Conservation (phyloP, 2,888 invertebrate genomes). For the Diloba caeruleocephala region DNA sequence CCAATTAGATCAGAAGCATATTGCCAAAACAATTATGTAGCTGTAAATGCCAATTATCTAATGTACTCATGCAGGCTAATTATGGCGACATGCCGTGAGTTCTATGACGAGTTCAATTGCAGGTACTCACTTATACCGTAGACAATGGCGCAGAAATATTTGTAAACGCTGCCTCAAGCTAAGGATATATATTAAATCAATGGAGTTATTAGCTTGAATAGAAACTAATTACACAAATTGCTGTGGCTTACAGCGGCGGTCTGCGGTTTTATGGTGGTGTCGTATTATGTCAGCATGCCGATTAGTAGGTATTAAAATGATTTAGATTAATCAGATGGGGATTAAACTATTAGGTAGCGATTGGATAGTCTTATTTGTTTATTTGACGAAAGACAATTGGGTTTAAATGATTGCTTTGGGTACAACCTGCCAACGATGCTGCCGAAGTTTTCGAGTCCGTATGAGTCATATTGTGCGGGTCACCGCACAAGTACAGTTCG, state of each 20-base stretch:
- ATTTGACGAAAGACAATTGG: too few relatives aligned
- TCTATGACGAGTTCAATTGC: background rate
- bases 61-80: slow-evolving; percentile 35
- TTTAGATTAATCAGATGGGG: slow-evolving; percentile 30
- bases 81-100: slow-evolving; percentile 19
- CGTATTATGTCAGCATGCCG: slow-evolving; percentile 26
- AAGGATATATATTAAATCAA: slow-evolving; percentile 10
- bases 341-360: slow-evolving; percentile 14
- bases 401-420: too few relatives aligned
- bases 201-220: slow-evolving; percentile 28
- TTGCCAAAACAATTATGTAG: slow-evolving; percentile 43
- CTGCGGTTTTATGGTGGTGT: slow-evolving; percentile 36
- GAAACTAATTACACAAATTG: slow-evolving; percentile 39
- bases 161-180: slow-evolving; percentile 1
- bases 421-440: too few relatives aligned
- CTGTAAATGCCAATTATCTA: slow-evolving; percentile 41
- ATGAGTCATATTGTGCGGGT: too few relatives aligned
- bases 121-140: background rate
- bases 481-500: too few relatives aligned
- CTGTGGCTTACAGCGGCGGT: slow-evolving; percentile 17
- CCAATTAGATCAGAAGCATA: slow-evolving; percentile 43
- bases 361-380: slow-evolving; percentile 22
- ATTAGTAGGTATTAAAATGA: slow-evolving; percentile 23
- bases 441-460: too few relatives aligned
- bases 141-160: background rate